Evolutionary conservation across 2,797 vertebrate species (phyloP).

Genomic region (Geotrypetes seraphini): DNA sequence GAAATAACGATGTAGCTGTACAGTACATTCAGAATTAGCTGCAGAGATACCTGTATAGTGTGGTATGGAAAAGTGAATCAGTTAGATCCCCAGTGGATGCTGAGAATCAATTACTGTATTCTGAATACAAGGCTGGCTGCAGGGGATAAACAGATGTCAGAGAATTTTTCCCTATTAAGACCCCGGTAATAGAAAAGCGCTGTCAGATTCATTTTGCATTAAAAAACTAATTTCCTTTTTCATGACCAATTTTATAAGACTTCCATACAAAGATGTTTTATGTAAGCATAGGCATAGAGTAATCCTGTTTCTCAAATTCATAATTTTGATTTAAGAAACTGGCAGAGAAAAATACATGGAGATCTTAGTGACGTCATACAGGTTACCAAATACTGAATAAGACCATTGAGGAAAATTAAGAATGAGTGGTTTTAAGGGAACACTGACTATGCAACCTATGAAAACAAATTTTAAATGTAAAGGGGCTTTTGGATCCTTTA

Average conservation of each 20-base stretch:
- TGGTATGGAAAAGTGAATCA: slow-evolving; percentile 64
- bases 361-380: slow-evolving; percentile 13
- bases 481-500: too few species aligned
- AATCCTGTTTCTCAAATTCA: slow-evolving; percentile 33
- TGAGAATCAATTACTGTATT: slow-evolving; percentile 91
- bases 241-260: slow-evolving; percentile 63
- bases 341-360: slow-evolving; percentile 13
- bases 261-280: slow-evolving; percentile 64
- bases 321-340: slow-evolving; percentile 29
- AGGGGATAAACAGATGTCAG: slow-evolving; percentile 85
- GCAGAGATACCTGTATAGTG: slow-evolving; percentile 67
- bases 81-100: slow-evolving; percentile 73
- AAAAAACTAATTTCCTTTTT: slow-evolving; percentile 70
- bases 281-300: slow-evolving; percentile 40
- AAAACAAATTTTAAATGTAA: too few species aligned
- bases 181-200: slow-evolving; percentile 75
- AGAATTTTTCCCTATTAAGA: slow-evolving; percentile 78
- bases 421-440: too few species aligned
- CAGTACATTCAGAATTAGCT: slow-evolving; percentile 67
- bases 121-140: slow-evolving; percentile 82
- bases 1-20: slow-evolving; percentile 74
- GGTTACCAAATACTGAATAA: too few species aligned
- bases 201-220: slow-evolving; percentile 83
- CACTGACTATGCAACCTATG: too few species aligned
- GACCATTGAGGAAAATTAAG: too few species aligned